Base-by-base conservation (phyloP, 2,113 vertebrate species). In the Rhegmatorhina hoffmannsi region DNA sequence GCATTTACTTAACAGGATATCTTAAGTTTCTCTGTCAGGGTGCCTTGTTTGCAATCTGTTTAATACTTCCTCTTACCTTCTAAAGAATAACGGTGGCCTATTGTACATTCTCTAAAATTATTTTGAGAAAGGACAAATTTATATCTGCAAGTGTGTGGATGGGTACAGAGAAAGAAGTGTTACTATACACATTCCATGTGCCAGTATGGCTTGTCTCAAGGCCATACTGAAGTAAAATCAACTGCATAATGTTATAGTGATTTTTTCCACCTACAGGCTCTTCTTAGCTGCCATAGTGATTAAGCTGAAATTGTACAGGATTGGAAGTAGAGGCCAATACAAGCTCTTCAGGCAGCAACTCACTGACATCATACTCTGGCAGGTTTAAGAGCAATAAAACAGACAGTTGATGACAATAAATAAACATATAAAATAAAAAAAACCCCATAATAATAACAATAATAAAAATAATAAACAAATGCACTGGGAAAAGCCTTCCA, bases 1-100 rank as follows among this genome's bases (percentile, higher is more conserved):
- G n/a, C 46, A 85, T 90, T 95, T 94, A 68, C 89, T 93, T 94
- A 93, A 92, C 68, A 60, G 40, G 29, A 49, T 87, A 52, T 64
- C 87, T 94, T 78, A 47, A 92, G 52, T 81, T 91, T 53, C 84
- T 87, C 69, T 89, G 66, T 43, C 52, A 95, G 76, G 28, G 24
- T 92, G 62, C 33, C 84, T 75, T 89, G 80, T 91, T 92, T 94
- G 52, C 52, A 77, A 59, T 80, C 85, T 75, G 21, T 68, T 95
- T 84, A 90, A 87, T 90, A 89, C 46, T 88, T 90, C 33, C 55
- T 94, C 67, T 70, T 81, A 56, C 38, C 36, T 63, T 49, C 70
- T 49, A 40, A 77, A 77, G 44, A 77, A 84, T 76, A 83, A 55
- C 1, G 0, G 49, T 52, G 47, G 50, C 17, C 77, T 77, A 47